Evolutionary conservation across 2,113 vertebrate genomes (phyloP).

Genomic region (Cyanoderma ruficeps): DNA sequence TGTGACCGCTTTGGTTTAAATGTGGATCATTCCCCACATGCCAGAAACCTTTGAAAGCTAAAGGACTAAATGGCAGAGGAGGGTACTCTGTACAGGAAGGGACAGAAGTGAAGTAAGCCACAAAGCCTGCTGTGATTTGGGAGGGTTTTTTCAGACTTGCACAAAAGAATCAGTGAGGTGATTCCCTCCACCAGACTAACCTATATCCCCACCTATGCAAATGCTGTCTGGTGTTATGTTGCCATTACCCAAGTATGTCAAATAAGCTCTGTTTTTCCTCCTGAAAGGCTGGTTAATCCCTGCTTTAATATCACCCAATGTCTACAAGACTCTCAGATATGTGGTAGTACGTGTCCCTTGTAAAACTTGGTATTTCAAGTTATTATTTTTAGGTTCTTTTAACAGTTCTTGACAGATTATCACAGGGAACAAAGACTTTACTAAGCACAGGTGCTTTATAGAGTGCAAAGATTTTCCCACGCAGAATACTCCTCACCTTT

Average conservation of each 20-base stretch:
- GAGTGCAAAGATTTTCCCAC: background rate
- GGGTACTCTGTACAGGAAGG: background rate
- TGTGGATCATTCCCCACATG: background rate
- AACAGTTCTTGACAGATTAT: background rate
- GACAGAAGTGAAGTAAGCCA: background rate
- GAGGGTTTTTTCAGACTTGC: background rate
- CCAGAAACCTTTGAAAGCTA: background rate
- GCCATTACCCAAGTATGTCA: background rate
- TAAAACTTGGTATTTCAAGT: background rate
- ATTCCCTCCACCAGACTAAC: background rate
- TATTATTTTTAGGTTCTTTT: background rate
- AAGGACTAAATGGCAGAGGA: background rate
- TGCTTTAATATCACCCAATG: background rate
- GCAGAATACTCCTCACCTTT: background rate
- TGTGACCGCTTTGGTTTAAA: background rate
- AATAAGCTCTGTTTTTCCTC: background rate
- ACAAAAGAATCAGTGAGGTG: background rate
- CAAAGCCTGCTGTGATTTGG: background rate
- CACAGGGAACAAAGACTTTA: background rate
- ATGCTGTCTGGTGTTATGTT: background rate
- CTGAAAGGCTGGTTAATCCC: background rate
- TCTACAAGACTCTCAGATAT: background rate
- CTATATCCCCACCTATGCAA: background rate
- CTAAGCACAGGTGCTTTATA: background rate
- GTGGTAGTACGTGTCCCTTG: background rate